Evolutionary conservation across 2,797 vertebrate species (phyloP).

Genomic region (Gymnocypris eckloni): DNA sequence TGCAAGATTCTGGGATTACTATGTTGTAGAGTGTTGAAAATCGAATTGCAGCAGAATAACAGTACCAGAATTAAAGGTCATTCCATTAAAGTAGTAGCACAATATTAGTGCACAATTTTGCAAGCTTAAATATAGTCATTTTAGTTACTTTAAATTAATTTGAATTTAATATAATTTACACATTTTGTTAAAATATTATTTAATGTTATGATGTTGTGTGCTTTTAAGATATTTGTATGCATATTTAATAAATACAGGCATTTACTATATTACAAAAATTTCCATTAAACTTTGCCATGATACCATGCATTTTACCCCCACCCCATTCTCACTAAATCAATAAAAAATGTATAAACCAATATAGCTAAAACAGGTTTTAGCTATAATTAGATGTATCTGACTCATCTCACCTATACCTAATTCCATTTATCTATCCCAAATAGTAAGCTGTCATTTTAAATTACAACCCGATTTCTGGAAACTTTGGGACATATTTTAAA

Average conservation of each 20-base stretch:
- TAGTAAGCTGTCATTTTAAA: background rate
- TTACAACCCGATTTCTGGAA: no score
- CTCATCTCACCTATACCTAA: background rate
- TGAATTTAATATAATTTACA: background rate
- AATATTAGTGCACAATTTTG: background rate
- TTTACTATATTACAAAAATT: background rate
- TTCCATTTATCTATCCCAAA: background rate
- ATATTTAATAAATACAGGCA: background rate
- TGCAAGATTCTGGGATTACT: slow-evolving; percentile 36
- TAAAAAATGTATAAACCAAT: background rate
- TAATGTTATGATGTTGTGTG: background rate
- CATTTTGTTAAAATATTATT: background rate
- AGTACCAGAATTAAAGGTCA: background rate
- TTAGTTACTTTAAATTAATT: background rate
- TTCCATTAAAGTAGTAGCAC: background rate
- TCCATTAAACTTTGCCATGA: background rate
- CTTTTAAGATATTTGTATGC: no score
- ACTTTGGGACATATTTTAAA: no score
- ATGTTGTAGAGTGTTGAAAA: background rate
- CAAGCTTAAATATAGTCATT: background rate
- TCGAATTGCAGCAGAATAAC: background rate
- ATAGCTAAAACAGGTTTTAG: background rate
- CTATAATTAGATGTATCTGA: background rate
- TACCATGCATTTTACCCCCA: background rate
- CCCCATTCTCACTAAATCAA: background rate